Conservation (phyloP, 2,888 invertebrate species). For the Plutella xylostella region DNA sequence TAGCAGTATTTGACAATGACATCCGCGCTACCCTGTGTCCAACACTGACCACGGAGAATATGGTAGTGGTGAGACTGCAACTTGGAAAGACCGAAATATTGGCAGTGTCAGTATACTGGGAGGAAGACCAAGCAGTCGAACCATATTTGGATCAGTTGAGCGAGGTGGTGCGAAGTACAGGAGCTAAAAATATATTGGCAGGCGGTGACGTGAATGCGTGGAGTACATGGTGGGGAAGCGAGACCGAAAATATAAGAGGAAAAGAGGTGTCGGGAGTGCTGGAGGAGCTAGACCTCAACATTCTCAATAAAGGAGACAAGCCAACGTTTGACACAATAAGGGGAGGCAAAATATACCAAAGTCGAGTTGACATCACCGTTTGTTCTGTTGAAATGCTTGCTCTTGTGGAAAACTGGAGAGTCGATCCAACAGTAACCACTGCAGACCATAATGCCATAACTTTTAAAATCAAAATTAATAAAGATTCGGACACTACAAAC, state of each 20-base stretch:
- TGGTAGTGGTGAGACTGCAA: background rate
- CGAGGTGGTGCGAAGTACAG: background rate
- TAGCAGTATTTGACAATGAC: constrained; percentile 8
- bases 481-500: background rate
- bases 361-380: constrained; percentile 1
- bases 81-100: background rate
- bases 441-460: constrained; percentile 10
- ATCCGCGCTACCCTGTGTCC: background rate
- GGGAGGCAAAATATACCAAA: background rate
- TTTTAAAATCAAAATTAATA: background rate
- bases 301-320: constrained; percentile 2
- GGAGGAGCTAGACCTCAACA: background rate
- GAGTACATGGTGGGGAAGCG: constrained; percentile 8
- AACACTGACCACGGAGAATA: background rate
- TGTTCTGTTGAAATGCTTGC: background rate
- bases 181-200: background rate
- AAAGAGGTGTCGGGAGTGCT: background rate
- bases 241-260: constrained; percentile 1
- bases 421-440: background rate
- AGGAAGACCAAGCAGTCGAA: background rate
- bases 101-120: constrained; percentile 3
- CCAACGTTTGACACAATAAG: constrained; percentile 6
- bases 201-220: constrained; percentile 5
- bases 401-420: constrained; percentile 4
- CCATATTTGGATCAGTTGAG: constrained; percentile 3